Evolutionary conservation across 2,888 invertebrate genomes (phyloP), one percentile per base, ranked within the genome.

Genomic region (Rhodophaea formosa): DNA sequence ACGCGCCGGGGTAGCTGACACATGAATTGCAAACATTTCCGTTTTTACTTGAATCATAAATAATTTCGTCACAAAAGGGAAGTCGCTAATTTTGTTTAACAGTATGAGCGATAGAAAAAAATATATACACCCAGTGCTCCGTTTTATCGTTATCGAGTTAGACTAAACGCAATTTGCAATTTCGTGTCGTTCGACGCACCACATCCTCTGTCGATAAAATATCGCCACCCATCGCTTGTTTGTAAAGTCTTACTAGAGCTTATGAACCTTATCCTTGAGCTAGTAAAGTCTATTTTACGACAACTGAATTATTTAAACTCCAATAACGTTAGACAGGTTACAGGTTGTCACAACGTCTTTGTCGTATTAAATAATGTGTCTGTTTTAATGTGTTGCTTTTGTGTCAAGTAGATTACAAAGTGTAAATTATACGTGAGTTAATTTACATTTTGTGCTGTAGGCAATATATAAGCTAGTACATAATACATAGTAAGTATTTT

Each of bases 101-200:
- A 56, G 14, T 39, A 44, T 30, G 29, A 45, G 32, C 15, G 45
- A 56, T 49, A 47, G 47, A 56, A 54, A 65, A 59, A 61, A 57
- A 61, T 58, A 23, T 23, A 23, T 23, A 23, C n/a, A 58, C 58
- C 49, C 62, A 59, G 58, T 46, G 58, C 58, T 64, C 61, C 74
- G 67, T 65, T 77, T 77, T 74, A 72, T 70, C 72, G 74, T 77
- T 80, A 81, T 82, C 77, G 74, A 78, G 78, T 82, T 80, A 75
- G 71, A 73, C 74, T 77, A 80, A 83, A 86, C 74, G 74, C 77
- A 82, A 82, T 82, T 84, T 81, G 79, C 81, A 82, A 81, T 83
- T 84, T 82, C 68, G 72, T 69, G 69, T 75, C 73, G 73, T 71
- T 74, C 69, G 72, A 70, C 75, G 70, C 69, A 75, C 69, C 74